phyloP scores from a whole-genome alignment of 2,797 vertebrate genomes.

The Yasuhikotakia modesta region DNA sequence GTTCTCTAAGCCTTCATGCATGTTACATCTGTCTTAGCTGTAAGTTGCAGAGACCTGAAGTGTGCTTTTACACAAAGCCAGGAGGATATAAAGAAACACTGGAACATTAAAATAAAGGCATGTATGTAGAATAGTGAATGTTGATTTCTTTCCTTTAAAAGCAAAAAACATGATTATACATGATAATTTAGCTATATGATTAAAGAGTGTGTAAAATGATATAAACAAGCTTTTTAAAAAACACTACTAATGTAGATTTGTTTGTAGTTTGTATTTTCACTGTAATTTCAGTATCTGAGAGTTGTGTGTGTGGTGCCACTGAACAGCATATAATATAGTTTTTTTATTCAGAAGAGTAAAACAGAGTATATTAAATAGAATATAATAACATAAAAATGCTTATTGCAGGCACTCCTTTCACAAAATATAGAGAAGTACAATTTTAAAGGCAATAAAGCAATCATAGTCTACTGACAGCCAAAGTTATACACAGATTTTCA shows the following conservation, averaged over 20 bases:
- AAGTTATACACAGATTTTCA: too few relatives aligned
- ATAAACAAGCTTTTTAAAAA: background rate
- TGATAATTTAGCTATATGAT: background rate
- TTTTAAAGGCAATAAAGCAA: too few relatives aligned
- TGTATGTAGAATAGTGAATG: background rate
- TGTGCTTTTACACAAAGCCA: background rate
- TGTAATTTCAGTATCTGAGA: too few relatives aligned
- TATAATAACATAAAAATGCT: too few relatives aligned
- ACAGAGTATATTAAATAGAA: too few relatives aligned
- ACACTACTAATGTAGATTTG: too few relatives aligned
- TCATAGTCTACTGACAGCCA: background rate
- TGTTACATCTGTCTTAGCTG: background rate
- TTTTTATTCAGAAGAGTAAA: too few relatives aligned
- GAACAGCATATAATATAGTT: background rate
- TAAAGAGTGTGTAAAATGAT: background rate
- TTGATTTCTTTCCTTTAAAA: background rate
- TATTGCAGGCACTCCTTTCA: too few relatives aligned
- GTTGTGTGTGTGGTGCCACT: too few relatives aligned
- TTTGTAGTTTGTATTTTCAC: too few relatives aligned
- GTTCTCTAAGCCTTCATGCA: conserved; percentile 22
- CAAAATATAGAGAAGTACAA: too few relatives aligned
- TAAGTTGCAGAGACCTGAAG: background rate
- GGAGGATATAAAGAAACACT: background rate
- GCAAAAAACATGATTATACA: background rate
- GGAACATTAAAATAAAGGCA: background rate